Conservation (phyloP, 2,113 vertebrate genomes). For the Carlito syrichta region DNA sequence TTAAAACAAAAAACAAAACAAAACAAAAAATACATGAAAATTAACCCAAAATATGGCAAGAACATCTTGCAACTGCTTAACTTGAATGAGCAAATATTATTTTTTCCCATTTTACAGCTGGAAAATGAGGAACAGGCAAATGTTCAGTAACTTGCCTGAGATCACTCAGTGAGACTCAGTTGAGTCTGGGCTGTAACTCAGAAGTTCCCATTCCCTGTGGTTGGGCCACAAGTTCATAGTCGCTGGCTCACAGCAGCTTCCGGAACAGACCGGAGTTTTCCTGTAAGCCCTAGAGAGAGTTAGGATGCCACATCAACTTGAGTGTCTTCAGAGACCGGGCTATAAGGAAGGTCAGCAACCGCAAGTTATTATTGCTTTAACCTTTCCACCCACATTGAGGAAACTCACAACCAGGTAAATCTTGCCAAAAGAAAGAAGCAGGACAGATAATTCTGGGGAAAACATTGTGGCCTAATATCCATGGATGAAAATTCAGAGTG, state of each 20-base stretch:
- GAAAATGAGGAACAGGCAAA: slow-evolving; percentile 37
- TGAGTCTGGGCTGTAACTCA: slow-evolving; percentile 56
- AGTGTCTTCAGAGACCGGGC: background rate
- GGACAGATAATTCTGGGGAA: background rate
- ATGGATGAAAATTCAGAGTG: background rate
- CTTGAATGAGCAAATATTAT: slow-evolving; percentile 26
- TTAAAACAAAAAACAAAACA: background rate
- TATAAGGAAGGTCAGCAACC: background rate
- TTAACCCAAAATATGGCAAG: background rate
- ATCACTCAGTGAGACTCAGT: background rate
- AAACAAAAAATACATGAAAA: background rate
- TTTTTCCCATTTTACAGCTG: background rate
- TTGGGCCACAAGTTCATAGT: slow-evolving; percentile 70
- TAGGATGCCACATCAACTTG: background rate
- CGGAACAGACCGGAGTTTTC: slow-evolving; percentile 41
- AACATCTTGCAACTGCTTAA: slow-evolving; percentile 3
- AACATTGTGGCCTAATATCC: background rate
- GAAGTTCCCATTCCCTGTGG: slow-evolving; percentile 61
- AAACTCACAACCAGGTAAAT: slow-evolving; percentile 19
- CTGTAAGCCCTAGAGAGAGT: slow-evolving; percentile 62
- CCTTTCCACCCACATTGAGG: slow-evolving; percentile 34
- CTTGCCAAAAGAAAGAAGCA: slow-evolving; percentile 45
- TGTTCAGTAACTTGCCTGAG: slow-evolving; percentile 46
- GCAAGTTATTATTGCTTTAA: slow-evolving; percentile 47
- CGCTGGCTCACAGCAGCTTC: slow-evolving; percentile 61